Percentiles rank a stretch among this genome's conserved stretches.
Conservation (phyloP, 2,888 invertebrate species). For the Ditylenchus weischeri region DNA sequence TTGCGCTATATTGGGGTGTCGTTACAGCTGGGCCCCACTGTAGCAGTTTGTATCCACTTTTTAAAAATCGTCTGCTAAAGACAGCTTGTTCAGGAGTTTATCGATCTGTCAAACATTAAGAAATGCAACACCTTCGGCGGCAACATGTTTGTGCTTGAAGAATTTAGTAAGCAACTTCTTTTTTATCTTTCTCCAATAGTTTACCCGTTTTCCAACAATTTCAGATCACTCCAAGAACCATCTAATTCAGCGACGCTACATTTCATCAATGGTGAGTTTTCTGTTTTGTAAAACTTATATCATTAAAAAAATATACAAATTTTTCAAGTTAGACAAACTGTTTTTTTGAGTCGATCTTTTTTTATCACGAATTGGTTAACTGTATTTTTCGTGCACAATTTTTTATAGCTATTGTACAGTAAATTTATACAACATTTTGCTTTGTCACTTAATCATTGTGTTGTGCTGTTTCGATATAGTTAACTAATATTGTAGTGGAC, state of each 20-base stretch:
- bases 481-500: not conserved
- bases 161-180: conserved; percentile 80
- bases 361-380: not conserved
- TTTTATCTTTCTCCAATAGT: not conserved
- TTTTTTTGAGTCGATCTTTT: too few species aligned
- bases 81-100: conserved; percentile 85
- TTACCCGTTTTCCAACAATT: not conserved
- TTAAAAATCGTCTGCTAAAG: not conserved
- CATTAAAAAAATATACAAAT: too few species aligned
- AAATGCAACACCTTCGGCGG: conserved; percentile 99
- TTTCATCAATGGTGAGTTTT: conserved; percentile 88
- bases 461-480: too few species aligned
- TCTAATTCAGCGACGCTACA: conserved; percentile 91
- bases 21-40: too few species aligned
- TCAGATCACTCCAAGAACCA: conserved; percentile 94
- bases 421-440: too few species aligned
- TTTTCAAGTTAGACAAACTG: too few species aligned
- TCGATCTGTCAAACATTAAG: conserved; percentile 95
- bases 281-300: not conserved
- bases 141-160: conserved; percentile 97
- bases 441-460: too few species aligned
- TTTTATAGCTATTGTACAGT: conserved; percentile 2
- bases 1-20: too few species aligned
- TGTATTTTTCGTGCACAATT: conserved; percentile 7
- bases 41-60: too few species aligned